A percentile compares a stretch with the other conserved stretches of the same genome.
phyloP scores from a whole-genome alignment of 2,113 vertebrate species.

The Paramisgurnus dabryanus region DNA sequence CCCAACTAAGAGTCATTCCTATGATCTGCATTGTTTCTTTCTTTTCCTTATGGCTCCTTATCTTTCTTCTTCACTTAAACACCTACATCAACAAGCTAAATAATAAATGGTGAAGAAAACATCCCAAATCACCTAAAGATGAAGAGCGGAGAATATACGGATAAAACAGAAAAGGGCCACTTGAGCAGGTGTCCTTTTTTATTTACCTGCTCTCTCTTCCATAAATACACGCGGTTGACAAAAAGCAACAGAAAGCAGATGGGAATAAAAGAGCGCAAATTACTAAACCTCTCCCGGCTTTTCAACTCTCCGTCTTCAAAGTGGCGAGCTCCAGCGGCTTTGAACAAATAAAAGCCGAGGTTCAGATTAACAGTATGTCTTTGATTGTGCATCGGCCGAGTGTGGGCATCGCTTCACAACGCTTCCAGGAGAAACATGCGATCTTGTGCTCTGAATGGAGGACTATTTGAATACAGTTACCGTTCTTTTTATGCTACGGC shows the following conservation, averaged over 20 bases:
- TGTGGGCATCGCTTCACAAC: conserved; percentile 18
- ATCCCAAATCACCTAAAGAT: conserved; percentile 38
- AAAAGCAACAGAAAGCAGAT: conserved; percentile 40
- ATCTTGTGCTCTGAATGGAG: conserved; percentile 48
- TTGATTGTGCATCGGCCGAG: conserved; percentile 39
- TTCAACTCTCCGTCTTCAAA: conserved; percentile 49
- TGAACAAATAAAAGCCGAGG: conserved; percentile 44
- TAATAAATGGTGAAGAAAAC: conserved; percentile 46
- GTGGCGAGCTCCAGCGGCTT: conserved; percentile 42
- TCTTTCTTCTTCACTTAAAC: conserved; percentile 47
- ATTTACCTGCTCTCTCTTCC: conserved; percentile 45
- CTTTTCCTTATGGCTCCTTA: conserved; percentile 1
- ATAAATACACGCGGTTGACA: conserved; percentile 13
- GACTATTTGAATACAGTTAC: conserved; percentile 50
- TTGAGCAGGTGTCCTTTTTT: conserved; percentile 51
- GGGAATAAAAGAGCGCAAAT: conserved; percentile 46
- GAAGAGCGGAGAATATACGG: conserved; percentile 20
- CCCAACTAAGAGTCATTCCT: neutral
- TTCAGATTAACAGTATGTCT: conserved; percentile 35
- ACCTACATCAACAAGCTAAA: conserved; percentile 49
- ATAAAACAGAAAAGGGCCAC: conserved; percentile 7
- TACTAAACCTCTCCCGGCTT: conserved; percentile 23
- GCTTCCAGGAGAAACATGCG: conserved; percentile 39
- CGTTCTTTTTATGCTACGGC: conserved; percentile 35
- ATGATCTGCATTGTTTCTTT: conserved; percentile 32